Conservation (phyloP, 2,797 vertebrate genomes). For the Halcyon chelicuti region DNA sequence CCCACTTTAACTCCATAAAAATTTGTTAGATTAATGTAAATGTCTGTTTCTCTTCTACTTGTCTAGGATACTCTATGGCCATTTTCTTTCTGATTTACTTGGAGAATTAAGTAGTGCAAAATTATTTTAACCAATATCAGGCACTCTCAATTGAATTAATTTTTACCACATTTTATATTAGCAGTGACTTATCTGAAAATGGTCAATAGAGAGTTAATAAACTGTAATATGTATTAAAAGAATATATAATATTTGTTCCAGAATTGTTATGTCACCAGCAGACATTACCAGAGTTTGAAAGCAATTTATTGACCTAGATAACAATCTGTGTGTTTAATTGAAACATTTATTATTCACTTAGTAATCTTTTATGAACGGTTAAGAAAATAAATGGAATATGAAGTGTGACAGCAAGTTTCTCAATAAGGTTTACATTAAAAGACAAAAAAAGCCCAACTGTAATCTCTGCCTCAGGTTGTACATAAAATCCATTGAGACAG, state of each 20-base stretch:
- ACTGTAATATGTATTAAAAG: background rate
- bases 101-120: background rate
- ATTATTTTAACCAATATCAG: background rate
- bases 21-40: slow-evolving; percentile 42
- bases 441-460: background rate
- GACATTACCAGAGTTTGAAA: background rate
- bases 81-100: slow-evolving; percentile 16
- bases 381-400: slow-evolving; percentile 47
- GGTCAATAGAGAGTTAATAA: background rate
- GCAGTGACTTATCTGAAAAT: background rate
- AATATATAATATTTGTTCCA: background rate
- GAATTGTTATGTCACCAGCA: background rate
- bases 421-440: slow-evolving; percentile 14
- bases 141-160: background rate
- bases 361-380: slow-evolving; percentile 30
- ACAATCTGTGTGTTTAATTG: slow-evolving; percentile 56
- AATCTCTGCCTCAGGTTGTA: slow-evolving; percentile 32
- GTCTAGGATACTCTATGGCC: background rate
- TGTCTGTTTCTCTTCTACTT: slow-evolving; percentile 10
- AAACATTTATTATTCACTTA: slow-evolving; percentile 31
- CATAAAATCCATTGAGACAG: slow-evolving; percentile 16
- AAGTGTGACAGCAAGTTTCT: slow-evolving; percentile 21
- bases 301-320: slow-evolving; percentile 47
- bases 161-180: background rate
- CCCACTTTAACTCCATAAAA: slow-evolving; percentile 20